These are phyloP conservation scores for Leucoraja erinaceus DNA, from an alignment of 2,113 vertebrate genomes.

Conservation along the genomic window DNA sequence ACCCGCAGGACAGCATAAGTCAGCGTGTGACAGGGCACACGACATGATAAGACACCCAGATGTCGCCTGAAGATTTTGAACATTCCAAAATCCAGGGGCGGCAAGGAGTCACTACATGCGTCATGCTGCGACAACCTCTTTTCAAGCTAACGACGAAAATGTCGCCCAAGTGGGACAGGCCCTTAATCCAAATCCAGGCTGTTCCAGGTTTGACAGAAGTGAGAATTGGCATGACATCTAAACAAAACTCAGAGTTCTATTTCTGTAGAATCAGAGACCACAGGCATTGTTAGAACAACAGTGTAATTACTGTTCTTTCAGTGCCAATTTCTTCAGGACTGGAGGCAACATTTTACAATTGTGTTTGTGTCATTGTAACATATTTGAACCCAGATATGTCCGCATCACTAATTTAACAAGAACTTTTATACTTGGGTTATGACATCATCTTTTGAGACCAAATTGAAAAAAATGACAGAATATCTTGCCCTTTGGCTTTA, in stretches of 20 bases:
- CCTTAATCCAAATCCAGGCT: not conserved
- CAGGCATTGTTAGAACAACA: not conserved
- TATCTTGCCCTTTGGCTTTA: not conserved
- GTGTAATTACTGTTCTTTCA: not conserved
- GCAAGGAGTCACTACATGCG: too few species aligned
- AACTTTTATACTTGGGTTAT: not conserved
- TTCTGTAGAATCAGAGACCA: not conserved
- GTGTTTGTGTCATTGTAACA: not conserved
- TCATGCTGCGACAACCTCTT: too few species aligned
- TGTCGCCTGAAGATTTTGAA: too few species aligned
- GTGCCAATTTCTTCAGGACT: not conserved
- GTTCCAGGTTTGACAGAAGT: not conserved
- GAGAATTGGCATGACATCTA: not conserved
- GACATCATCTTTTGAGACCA: not conserved
- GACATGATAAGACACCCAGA: too few species aligned
- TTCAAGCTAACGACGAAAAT: too few species aligned
- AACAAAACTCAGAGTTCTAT: not conserved
- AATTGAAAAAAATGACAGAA: not conserved
- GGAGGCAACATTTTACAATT: not conserved
- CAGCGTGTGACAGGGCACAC: too few species aligned
- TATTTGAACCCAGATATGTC: not conserved
- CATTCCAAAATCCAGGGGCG: too few species aligned
- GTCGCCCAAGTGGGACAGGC: too few species aligned
- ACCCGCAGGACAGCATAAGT: too few species aligned
- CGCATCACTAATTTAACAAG: conserved; percentile 9